Conservation (phyloP, 2,888 invertebrate species). For the Glaucopsyche alexis region DNA sequence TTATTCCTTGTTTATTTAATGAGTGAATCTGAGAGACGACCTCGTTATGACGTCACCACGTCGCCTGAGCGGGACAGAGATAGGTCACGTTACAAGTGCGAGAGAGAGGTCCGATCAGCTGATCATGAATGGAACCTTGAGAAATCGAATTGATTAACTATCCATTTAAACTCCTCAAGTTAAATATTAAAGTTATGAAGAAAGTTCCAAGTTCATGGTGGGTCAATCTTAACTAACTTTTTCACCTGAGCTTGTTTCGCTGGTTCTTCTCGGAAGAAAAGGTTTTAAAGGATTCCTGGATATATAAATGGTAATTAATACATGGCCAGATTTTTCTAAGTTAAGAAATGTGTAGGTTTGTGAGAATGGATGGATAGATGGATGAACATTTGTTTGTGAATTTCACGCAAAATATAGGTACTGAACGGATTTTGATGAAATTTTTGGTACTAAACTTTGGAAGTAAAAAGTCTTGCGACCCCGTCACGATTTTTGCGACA, state of each 20-base stretch:
- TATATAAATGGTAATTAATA: too few species aligned
- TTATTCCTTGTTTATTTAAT: constrained; percentile 74
- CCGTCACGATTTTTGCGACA: too few species aligned
- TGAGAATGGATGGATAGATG: too few species aligned
- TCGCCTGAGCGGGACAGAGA: constrained; percentile 52
- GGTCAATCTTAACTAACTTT: background rate
- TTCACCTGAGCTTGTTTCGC: background rate
- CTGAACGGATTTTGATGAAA: too few species aligned
- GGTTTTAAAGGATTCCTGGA: too few species aligned
- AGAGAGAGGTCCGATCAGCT: constrained; percentile 53
- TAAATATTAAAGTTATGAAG: constrained; percentile 27
- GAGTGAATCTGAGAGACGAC: constrained; percentile 73
- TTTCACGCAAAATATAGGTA: too few species aligned
- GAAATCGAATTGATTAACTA: constrained; percentile 41
- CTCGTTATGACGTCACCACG: constrained; percentile 75
- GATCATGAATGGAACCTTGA: constrained; percentile 67
- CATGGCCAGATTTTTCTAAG: too few species aligned
- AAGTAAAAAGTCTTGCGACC: too few species aligned
- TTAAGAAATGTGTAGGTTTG: too few species aligned
- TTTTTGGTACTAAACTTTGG: too few species aligned
- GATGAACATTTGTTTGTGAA: too few species aligned
- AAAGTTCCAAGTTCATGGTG: constrained; percentile 11
- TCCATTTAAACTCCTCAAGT: constrained; percentile 13
- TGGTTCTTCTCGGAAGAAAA: background rate
- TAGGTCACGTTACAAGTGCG: constrained; percentile 39